Evolutionary conservation across 1,140 invertebrate genomes (phyloP).

Genomic region (Drosophila leontia): DNA sequence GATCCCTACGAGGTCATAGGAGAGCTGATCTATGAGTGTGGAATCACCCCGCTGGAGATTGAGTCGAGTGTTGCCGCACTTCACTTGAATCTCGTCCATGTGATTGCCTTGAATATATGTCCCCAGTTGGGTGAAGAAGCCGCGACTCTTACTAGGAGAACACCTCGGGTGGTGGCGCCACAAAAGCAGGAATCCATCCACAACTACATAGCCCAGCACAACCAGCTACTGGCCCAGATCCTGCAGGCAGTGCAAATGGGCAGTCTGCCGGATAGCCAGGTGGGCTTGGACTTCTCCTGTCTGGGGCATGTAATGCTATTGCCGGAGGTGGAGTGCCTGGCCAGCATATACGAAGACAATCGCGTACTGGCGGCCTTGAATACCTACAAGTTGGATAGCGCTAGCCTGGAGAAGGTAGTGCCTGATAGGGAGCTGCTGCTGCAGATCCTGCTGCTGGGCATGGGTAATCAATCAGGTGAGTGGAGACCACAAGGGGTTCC

Average conservation of each 20-base stretch:
- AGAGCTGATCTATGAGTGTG: conserved; percentile 86
- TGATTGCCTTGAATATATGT: conserved; percentile 87
- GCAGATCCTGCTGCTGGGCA: conserved; percentile 63
- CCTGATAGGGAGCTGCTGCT: conserved; percentile 38
- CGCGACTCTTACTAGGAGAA: no score
- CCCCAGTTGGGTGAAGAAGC: conserved; percentile 84
- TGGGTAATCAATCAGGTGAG: conserved; percentile 52
- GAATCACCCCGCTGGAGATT: conserved; percentile 86
- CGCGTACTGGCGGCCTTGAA: conserved; percentile 85
- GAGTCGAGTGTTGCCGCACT: conserved; percentile 86
- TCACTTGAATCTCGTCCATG: conserved; percentile 87
- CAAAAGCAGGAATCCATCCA: conserved; percentile 83
- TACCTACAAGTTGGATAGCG: conserved; percentile 72
- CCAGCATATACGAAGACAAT: conserved; percentile 86
- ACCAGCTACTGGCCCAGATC: conserved; percentile 87
- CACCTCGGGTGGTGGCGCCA: conserved; percentile 23
- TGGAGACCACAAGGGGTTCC: not conserved
- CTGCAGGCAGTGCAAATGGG: conserved; percentile 85
- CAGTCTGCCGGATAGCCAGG: conserved; percentile 44
- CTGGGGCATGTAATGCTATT: conserved; percentile 85
- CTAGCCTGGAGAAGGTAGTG: conserved; percentile 21
- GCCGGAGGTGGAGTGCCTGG: conserved; percentile 72
- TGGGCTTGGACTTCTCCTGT: conserved; percentile 56
- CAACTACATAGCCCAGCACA: conserved; percentile 86
- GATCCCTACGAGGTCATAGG: conserved; percentile 85